A percentile compares a stretch with the other conserved stretches of the same genome.
phyloP scores from a whole-genome alignment of 2,888 invertebrate species.

The Diabrotica balteata region DNA sequence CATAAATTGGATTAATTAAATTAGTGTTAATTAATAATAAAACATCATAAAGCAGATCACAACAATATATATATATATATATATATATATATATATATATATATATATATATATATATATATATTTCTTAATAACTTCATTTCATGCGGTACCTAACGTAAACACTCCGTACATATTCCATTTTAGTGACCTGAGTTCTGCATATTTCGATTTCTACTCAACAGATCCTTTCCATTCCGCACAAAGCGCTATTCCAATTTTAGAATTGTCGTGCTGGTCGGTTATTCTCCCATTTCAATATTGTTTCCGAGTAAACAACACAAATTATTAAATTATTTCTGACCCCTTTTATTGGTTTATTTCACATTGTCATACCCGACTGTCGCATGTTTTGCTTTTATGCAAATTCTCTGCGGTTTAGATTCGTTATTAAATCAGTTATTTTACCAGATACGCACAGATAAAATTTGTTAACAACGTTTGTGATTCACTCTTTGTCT shows the following conservation, averaged over 20 bases:
- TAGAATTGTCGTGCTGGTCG: neutral
- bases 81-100: too few species aligned
- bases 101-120: neutral
- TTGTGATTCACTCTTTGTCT: constrained; percentile 5
- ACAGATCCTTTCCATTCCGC: too few species aligned
- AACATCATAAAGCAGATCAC: too few species aligned
- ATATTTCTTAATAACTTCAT: neutral
- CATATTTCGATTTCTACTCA: too few species aligned
- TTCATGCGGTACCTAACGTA: neutral
- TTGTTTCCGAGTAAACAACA: constrained; percentile 9
- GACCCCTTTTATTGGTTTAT: constrained; percentile 6
- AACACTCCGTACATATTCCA: too few species aligned
- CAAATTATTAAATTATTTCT: constrained; percentile 12
- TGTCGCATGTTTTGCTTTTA: constrained; percentile 7
- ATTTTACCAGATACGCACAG: constrained; percentile 9
- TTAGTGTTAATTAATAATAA: too few species aligned
- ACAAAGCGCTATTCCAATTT: neutral
- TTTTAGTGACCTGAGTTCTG: too few species aligned
- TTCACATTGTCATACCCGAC: constrained; percentile 3
- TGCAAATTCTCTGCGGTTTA: neutral
- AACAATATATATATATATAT: too few species aligned
- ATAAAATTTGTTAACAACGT: constrained; percentile 10
- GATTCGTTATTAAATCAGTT: constrained; percentile 14
- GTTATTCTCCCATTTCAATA: constrained; percentile 5
- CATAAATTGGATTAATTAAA: too few species aligned